Evolutionary conservation across 2,888 invertebrate species (phyloP).

Genomic region (Polymixis lichenea): DNA sequence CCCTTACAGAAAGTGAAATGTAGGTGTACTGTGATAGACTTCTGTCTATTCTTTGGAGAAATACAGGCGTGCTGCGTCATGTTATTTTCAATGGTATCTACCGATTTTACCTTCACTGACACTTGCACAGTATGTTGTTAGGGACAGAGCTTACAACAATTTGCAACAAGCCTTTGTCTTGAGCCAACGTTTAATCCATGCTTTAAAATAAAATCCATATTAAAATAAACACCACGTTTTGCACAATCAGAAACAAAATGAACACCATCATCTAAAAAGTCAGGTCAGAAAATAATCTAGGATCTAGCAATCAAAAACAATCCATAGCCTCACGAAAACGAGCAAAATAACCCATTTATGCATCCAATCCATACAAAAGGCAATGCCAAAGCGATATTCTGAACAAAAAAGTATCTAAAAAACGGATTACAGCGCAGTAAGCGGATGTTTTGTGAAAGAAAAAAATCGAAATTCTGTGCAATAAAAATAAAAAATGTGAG

Average conservation of each 20-base stretch:
- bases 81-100: neutral
- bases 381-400: constrained; percentile 8
- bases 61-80: neutral
- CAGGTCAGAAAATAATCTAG: neutral
- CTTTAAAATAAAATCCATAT: neutral
- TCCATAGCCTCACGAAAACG: constrained; percentile 2
- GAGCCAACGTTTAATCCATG: no score
- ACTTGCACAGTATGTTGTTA: neutral
- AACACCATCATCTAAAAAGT: neutral
- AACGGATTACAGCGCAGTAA: constrained; percentile 24
- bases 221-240: accelerated
- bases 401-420: constrained; percentile 18
- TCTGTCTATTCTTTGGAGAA: neutral
- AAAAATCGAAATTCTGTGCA: constrained; percentile 6
- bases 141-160: no score
- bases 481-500: neutral
- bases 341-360: constrained; percentile 36
- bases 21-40: neutral
- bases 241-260: neutral
- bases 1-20: neutral
- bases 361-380: constrained; percentile 20
- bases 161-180: neutral
- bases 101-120: neutral
- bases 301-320: constrained; percentile 21
- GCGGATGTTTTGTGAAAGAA: constrained; percentile 14